Evolutionary conservation across 2,888 invertebrate species (phyloP).

Genomic region (Ptychoptera contaminata): DNA sequence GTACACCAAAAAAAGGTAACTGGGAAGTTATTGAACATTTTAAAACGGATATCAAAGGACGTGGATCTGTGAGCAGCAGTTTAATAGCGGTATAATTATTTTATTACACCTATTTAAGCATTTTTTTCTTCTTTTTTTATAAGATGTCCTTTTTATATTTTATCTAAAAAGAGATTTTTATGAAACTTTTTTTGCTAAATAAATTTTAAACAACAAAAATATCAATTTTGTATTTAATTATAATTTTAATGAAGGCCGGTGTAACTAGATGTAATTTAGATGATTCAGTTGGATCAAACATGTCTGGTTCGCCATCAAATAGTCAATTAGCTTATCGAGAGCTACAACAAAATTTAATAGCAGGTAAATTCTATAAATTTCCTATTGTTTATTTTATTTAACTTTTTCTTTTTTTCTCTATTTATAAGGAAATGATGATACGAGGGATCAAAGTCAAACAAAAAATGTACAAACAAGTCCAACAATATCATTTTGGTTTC

Average conservation of each 20-base stretch:
- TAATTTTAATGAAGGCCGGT: conserved; percentile 21
- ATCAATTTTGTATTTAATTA: not conserved
- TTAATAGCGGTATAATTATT: conserved; percentile 42
- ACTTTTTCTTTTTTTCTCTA: conserved; percentile 3
- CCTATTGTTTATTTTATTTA: not conserved
- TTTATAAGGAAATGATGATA: not conserved
- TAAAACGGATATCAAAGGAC: conserved; percentile 43
- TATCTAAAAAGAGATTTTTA: not conserved
- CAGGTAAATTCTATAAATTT: conserved; percentile 11
- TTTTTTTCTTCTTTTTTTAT: too few relatives aligned
- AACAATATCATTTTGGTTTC: conserved; percentile 31
- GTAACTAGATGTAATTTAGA: conserved; percentile 31
- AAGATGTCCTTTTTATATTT: not conserved
- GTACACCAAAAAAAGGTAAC: conserved; percentile 62
- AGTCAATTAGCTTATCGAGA: conserved; percentile 30
- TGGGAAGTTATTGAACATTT: conserved; percentile 88
- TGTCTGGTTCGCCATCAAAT: conserved; percentile 29
- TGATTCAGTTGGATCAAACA: conserved; percentile 28
- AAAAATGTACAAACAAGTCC: conserved; percentile 20
- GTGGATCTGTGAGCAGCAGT: conserved; percentile 43
- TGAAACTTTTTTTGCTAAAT: not conserved
- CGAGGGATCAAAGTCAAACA: not conserved
- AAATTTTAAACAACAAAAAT: not conserved
- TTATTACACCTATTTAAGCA: not conserved
- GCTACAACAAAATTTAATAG: conserved; percentile 23